Conservation (phyloP, 2,797 vertebrate genomes). For the Mormyrus hasselquistii region DNA sequence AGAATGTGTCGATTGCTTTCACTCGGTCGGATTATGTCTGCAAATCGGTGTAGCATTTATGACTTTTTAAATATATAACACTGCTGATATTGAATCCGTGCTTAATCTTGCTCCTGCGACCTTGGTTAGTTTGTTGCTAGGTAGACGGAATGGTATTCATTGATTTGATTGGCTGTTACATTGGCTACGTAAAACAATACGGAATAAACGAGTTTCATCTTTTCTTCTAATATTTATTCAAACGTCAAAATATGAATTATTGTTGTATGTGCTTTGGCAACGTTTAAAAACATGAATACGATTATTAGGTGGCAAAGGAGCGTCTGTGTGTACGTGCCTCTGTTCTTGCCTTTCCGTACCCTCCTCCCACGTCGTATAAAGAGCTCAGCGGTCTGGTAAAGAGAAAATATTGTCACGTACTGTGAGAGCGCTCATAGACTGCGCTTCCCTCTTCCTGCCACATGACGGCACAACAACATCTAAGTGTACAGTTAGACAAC, state of each 20-base stretch:
- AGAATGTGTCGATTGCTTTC: not conserved
- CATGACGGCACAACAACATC: slow-evolving; percentile 65
- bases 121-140: not conserved
- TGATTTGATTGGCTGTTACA: not conserved
- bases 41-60: not conserved
- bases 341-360: slow-evolving; percentile 19
- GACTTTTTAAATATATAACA: not conserved
- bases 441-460: slow-evolving; percentile 56
- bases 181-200: not conserved
- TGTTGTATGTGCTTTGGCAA: not conserved
- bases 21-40: slow-evolving; percentile 11
- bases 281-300: not conserved
- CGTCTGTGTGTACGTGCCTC: not conserved
- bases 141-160: not conserved
- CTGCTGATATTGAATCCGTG: not conserved
- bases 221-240: not conserved
- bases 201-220: not conserved
- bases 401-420: not conserved
- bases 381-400: slow-evolving; percentile 41
- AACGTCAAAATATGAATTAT: not conserved
- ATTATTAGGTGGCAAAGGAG: not conserved
- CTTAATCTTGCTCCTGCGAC: not conserved
- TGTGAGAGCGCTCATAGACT: slow-evolving; percentile 24
- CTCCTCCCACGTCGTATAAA: slow-evolving; percentile 43
- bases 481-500: slow-evolving; percentile 24